Evolutionary conservation across 2,888 invertebrate species (phyloP), one percentile per base, ranked within the genome.

Genomic region (Trilocha varians): DNA sequence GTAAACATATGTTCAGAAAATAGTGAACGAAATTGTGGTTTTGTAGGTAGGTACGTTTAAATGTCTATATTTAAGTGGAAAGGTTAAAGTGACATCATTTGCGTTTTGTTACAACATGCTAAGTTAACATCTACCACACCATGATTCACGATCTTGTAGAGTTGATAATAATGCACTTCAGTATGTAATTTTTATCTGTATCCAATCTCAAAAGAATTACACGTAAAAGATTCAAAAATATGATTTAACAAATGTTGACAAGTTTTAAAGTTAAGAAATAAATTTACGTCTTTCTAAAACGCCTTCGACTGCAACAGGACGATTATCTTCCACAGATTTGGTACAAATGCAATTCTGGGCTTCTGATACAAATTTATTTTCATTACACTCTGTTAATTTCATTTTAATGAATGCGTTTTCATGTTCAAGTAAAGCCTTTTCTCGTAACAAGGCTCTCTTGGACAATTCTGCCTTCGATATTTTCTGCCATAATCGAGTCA

Each of bases 21-120:
- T 25, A 9, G 2, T 25, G 11, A 25, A 25, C 8, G 25, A 25
- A 25, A 9, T 5, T 2, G 2, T 2, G 6, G 25, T 2, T 25
- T 6, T 25, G 25, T 3, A 9, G 25, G 25, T 25, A n/a, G n/a
- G 25, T 9, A 25, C 25, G 25, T 9, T 25, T 25, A 25, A 6
- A 25, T 25, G n/a, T n/a, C n/a, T 25, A 3, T 25, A 25, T 25
- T 25, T 25, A 63, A 57, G 56, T 61, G 53, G 57, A 56, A 64
- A 76, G 77, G 78, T 77, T 75, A 78, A 70, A 77, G 71, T 68
- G 52, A 52, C 76, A 74, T 70, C 70, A 69, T 70, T 72, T 69
- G 69, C 64, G 64, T 38, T 25, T 11, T 25, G 8, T 25, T 25
- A 11, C 4, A 25, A 25, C 2, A 25, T 3, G 11, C 25, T 6